Percentiles rank a stretch among this genome's conserved stretches.
Evolutionary conservation across 2,113 vertebrate species (phyloP).

Genomic region (Paramisgurnus dabryanus): DNA sequence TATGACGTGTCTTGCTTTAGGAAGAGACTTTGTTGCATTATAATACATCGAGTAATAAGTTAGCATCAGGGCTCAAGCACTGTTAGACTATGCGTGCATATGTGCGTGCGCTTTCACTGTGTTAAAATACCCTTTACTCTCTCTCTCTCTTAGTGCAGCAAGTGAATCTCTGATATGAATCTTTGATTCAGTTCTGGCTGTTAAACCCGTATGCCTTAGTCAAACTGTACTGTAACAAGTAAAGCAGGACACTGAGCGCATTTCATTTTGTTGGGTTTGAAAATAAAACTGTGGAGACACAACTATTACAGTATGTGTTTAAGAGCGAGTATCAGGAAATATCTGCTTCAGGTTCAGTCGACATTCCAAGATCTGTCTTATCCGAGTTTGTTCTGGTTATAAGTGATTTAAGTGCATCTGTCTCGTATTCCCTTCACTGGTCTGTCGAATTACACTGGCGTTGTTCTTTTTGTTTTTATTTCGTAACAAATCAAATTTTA

Average conservation of each 20-base stretch:
- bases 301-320: neutral
- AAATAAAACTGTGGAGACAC: neutral
- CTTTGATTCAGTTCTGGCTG: neutral
- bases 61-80: slow-evolving; percentile 43
- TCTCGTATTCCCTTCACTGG: too few species aligned
- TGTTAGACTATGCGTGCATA: slow-evolving; percentile 14
- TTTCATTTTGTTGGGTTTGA: neutral
- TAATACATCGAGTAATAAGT: neutral
- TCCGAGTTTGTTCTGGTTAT: too few species aligned
- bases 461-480: too few species aligned
- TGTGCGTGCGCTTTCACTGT: slow-evolving; percentile 18
- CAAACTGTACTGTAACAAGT: slow-evolving; percentile 37
- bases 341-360: too few species aligned
- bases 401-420: too few species aligned
- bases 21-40: neutral
- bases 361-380: too few species aligned
- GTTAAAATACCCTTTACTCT: slow-evolving; percentile 10
- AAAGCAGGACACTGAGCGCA: slow-evolving; percentile 40
- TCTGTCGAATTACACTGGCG: too few species aligned
- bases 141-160: slow-evolving; percentile 38
- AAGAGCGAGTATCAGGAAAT: neutral
- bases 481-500: too few species aligned
- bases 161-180: neutral
- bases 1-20: slow-evolving; percentile 41
- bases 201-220: slow-evolving; percentile 38